Conservation (phyloP, 2,113 vertebrate genomes). For the Choloepus hoffmanni region DNA sequence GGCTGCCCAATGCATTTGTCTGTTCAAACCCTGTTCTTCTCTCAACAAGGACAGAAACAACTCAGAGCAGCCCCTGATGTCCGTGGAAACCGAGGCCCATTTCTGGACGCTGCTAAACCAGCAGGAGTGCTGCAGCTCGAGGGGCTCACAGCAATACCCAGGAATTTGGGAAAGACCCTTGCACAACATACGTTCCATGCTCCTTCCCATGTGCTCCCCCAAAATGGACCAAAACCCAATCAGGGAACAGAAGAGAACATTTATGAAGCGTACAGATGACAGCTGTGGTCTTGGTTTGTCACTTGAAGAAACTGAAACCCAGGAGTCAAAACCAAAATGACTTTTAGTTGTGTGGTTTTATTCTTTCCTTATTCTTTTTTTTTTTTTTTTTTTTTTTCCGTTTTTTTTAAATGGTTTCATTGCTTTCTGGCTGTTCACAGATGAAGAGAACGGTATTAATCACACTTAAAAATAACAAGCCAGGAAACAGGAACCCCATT, state of each 20-base stretch:
- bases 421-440: neutral
- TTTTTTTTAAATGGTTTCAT: neutral
- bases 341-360: neutral
- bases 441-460: constrained; percentile 41
- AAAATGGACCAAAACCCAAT: neutral
- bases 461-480: constrained; percentile 53
- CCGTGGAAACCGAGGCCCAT: neutral
- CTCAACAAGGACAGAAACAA: neutral
- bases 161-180: neutral
- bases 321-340: neutral
- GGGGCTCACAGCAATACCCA: rapidly evolving
- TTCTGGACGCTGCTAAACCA: neutral
- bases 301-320: neutral
- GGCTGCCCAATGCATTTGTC: neutral
- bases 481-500: constrained; percentile 67
- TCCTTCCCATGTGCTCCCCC: neutral
- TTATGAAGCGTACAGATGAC: too few species aligned
- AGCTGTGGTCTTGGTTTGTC: neutral
- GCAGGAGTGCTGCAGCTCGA: rapidly evolving
- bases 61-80: neutral
- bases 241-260: neutral
- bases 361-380: neutral
- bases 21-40: neutral
- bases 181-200: rapidly evolving
- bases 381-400: neutral